Base-by-base conservation (phyloP, 2,113 vertebrate species). In the Oryzias javanicus region DNA sequence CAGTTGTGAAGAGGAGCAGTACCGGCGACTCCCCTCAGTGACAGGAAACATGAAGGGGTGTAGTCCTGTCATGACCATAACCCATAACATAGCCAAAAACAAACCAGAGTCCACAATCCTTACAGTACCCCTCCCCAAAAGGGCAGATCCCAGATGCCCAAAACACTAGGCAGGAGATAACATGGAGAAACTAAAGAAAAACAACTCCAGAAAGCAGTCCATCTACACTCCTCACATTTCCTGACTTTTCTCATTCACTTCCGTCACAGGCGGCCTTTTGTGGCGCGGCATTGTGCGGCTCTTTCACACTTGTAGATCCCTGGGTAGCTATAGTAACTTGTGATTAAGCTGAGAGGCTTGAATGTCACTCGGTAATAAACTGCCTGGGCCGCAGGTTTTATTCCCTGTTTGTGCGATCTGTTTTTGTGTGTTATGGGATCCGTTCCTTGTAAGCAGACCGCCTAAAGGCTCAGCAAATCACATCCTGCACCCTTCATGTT, bases 391-490 rank as follows among this genome's bases (percentile, higher is more conserved):
- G 66, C 49, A 66, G 66, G 49, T 75, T 82, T 75, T 71, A 81
- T 84, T 76, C 75, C 75, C 75, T 51, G 62, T 84, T 84, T 82
- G 79, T 79, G 35, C 52, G 76, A 59, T 63, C 71, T 70, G 72
- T 70, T 76, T 81, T 71, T 67, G 49, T 71, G 69, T 72, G 70
- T 75, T 75, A 61, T 59, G 63, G 76, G 78, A 76, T 78, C 67
- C 74, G 52, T 79, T 72, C 60, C 60, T 62, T 60, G 71, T 79
- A 82, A 80, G 73, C 70, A 67, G 84, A 59, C 67, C n/a, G 60
- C 88, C 86, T 15, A 59, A 71, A 79, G 88, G 49, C 44, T 67
- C 60, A 4, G 71, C 70, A 76, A 86, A 86, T 86, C 82, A 80
- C 81, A 64, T 53, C 16, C 22, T 45, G 70, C 74, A 62, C 62